Evolutionary conservation across 2,113 vertebrate species (phyloP).

Genomic region (Sinosuthora webbiana): DNA sequence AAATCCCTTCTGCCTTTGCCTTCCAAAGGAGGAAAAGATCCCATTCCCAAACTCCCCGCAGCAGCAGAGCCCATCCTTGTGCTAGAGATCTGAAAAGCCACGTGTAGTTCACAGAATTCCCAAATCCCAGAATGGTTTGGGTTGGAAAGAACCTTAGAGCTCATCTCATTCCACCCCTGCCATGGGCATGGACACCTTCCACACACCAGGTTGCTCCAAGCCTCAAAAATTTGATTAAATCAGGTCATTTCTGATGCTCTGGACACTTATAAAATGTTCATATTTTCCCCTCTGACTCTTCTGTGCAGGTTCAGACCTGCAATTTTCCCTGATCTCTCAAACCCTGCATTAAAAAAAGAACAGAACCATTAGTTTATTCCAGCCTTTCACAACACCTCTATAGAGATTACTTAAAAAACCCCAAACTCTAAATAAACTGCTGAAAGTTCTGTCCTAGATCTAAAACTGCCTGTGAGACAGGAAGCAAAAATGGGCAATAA

Average conservation of each 20-base stretch:
- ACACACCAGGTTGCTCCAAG: background rate
- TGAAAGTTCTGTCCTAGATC: background rate
- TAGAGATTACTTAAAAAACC: background rate
- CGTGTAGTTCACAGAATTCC: accelerated
- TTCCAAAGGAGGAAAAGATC: background rate
- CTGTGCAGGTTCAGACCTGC: background rate
- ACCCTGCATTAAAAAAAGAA: background rate
- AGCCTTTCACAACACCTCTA: background rate
- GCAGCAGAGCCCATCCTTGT: background rate
- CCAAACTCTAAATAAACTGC: background rate
- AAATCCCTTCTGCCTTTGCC: background rate
- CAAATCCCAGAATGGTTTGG: background rate
- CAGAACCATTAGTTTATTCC: background rate
- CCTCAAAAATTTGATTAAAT: background rate
- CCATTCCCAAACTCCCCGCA: background rate
- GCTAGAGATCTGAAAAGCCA: background rate
- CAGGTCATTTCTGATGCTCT: background rate
- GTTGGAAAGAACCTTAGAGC: background rate
- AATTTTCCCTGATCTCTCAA: background rate
- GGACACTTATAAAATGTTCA: accelerated
- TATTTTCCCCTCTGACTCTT: background rate
- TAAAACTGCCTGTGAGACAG: background rate
- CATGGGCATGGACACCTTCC: background rate
- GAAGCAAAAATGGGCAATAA: background rate
- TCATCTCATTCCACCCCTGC: background rate